Evolutionary conservation across 2,113 vertebrate genomes (phyloP).

Genomic region (Nothoprocta pentlandii): DNA sequence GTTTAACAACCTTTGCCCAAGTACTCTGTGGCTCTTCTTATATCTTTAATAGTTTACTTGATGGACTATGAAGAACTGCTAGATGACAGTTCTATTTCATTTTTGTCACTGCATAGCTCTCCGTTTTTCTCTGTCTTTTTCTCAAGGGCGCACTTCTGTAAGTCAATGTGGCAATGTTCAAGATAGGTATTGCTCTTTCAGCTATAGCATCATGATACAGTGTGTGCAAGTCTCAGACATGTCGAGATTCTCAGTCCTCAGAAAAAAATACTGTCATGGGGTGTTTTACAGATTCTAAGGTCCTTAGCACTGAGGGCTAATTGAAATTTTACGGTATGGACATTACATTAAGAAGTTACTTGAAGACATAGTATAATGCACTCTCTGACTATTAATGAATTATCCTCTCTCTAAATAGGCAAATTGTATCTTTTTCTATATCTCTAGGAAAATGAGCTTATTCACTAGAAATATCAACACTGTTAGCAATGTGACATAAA

Average conservation of each 20-base stretch:
- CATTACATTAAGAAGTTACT: conserved; percentile 41
- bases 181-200: conserved; percentile 75
- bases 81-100: conserved; percentile 85
- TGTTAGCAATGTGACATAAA: background rate
- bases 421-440: background rate
- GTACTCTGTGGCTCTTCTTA: conserved; percentile 77
- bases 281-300: conserved; percentile 57
- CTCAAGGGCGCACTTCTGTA: conserved; percentile 83
- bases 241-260: conserved; percentile 64
- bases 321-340: conserved; percentile 44
- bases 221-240: conserved; percentile 32
- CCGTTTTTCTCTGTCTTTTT: conserved; percentile 76
- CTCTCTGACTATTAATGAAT: background rate
- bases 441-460: background rate
- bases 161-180: conserved; percentile 76
- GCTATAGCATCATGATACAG: conserved; percentile 57
- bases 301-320: conserved; percentile 57
- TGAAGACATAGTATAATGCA: background rate
- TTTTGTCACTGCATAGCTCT: conserved; percentile 78
- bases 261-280: conserved; percentile 59
- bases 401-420: background rate
- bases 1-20: conserved; percentile 82
- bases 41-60: conserved; percentile 81
- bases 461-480: background rate
- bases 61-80: conserved; percentile 83